Evolutionary conservation across 2,113 vertebrate species (phyloP), one percentile per base, ranked within the genome.

Genomic region (Peucedramus taeniatus): DNA sequence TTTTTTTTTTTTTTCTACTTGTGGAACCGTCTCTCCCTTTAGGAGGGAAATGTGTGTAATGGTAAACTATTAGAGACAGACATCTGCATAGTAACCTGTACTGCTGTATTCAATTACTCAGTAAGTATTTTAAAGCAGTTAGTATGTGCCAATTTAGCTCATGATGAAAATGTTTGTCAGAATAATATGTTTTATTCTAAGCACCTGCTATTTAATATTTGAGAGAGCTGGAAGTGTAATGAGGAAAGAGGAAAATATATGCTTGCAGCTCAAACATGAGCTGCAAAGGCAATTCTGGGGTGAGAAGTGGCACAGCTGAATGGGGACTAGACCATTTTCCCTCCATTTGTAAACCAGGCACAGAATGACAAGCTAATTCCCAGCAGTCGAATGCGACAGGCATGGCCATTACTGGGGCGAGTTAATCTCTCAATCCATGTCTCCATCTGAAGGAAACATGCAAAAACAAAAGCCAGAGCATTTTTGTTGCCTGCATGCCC

Each of bases 171-270:
- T 84, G 83, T 92, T 94, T 95, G 88, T 93, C 92, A 72, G 93
- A 94, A 96, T 93, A 96, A 92, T 89, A 87, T 31, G 80, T 51
- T 97, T 94, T 96, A 90, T 96, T 95, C 94, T 56, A 93, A 92
- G 90, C 72, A 84, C 92, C 90, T 93, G 90, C 77, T 94, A 92
- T 93, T 94, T 92, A 94, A 92, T 96, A 93, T 92, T 81, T 90
- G 79, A 89, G 83, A 89, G 78, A 86, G 49, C 65, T 94, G 81
- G 53, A 87, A 82, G 69, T 61, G 49, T 76, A 89, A 90, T 65
- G 74, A 93, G 72, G 80, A 89, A 95, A 95, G 76, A 88, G 77
- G 65, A 68, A 92, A 96, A 95, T 90, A 81, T 9, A 68, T 65
- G 83, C 72, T 64, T 89, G 76, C 72, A 71, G 60, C 83, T 94